phyloP scores from a whole-genome alignment of 2,113 vertebrate species.

The Nannospalax galili region DNA sequence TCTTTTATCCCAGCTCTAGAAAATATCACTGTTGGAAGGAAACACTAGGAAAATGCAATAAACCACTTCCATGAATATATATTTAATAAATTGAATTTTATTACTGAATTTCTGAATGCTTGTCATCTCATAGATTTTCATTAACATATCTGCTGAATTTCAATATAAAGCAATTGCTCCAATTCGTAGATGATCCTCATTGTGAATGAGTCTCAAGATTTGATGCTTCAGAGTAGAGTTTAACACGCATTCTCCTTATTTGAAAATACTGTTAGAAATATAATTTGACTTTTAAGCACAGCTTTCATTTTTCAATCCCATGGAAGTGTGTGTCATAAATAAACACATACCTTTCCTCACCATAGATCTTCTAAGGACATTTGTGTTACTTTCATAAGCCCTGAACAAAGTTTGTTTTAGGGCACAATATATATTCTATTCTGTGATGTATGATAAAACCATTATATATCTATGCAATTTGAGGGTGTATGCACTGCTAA shows the following conservation, averaged over 20 bases:
- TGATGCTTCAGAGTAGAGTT: constrained; percentile 80
- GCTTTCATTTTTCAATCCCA: constrained; percentile 82
- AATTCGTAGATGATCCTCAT: constrained; percentile 69
- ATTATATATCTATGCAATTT: constrained; percentile 62
- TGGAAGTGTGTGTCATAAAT: constrained; percentile 83
- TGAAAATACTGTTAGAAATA: constrained; percentile 82
- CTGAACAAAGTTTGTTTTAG: constrained; percentile 84
- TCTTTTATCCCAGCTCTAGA: not conserved
- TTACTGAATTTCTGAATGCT: constrained; percentile 59
- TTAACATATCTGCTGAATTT: constrained; percentile 75
- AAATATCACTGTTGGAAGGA: not conserved
- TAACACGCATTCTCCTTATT: constrained; percentile 81
- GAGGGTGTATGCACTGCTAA: constrained; percentile 58
- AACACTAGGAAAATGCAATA: constrained; percentile 8
- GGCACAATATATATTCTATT: constrained; percentile 81
- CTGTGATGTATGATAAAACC: constrained; percentile 79
- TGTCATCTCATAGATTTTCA: constrained; percentile 72
- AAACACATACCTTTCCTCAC: constrained; percentile 79
- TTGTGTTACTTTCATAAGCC: constrained; percentile 79
- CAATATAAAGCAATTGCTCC: constrained; percentile 68
- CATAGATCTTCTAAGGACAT: constrained; percentile 80
- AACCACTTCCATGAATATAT: constrained; percentile 54
- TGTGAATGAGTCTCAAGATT: constrained; percentile 81
- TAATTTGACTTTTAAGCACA: constrained; percentile 84
- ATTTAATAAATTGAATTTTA: constrained; percentile 69